phyloP scores from a whole-genome alignment of 2,888 invertebrate genomes.

The Brachynemurus nebulosus region DNA sequence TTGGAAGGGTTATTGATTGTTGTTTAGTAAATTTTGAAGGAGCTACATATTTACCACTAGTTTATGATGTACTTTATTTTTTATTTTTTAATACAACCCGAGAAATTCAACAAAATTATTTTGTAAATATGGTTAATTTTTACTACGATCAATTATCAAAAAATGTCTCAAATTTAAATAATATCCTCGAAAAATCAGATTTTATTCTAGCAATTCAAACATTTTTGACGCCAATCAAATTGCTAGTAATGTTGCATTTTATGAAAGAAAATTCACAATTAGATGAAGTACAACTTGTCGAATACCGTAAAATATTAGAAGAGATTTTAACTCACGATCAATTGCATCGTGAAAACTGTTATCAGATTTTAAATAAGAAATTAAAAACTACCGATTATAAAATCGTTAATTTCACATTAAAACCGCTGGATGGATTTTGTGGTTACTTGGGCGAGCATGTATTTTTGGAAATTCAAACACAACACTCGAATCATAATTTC shows the following conservation, averaged over 20 bases:
- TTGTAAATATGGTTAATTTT: neutral
- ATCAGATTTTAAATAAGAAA: too few relatives aligned
- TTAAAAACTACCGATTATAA: too few relatives aligned
- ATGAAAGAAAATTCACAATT: neutral
- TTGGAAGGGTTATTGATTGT: neutral
- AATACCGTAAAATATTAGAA: too few relatives aligned
- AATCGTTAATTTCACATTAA: too few relatives aligned
- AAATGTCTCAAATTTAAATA: neutral
- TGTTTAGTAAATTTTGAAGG: neutral
- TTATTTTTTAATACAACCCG: neutral
- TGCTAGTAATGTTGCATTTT: neutral
- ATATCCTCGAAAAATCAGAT: neutral
- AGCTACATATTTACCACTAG: neutral
- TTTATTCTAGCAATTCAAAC: neutral
- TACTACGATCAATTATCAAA: neutral
- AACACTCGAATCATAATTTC: neutral
- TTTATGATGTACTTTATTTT: neutral
- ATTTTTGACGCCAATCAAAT: neutral
- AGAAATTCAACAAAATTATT: neutral
- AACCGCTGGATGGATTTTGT: too few relatives aligned
- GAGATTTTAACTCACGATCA: too few relatives aligned
- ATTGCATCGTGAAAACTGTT: too few relatives aligned
- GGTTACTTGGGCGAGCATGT: neutral
- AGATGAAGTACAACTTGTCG: neutral
- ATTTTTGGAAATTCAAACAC: neutral